Base-by-base conservation (phyloP, 2,113 vertebrate genomes). In the Lynx canadensis region DNA sequence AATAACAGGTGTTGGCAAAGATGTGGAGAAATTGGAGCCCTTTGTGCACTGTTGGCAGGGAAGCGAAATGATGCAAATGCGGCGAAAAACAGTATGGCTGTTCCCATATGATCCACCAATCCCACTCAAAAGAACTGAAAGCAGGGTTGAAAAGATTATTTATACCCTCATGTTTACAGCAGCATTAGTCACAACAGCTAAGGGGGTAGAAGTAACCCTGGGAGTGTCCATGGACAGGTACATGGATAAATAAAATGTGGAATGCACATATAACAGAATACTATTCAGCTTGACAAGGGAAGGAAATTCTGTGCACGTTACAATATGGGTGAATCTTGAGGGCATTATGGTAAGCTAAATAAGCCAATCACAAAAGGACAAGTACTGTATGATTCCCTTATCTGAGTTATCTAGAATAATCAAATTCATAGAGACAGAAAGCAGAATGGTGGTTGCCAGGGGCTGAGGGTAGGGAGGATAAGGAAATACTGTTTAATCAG, bases 361-460 rank as follows among this genome's bases (percentile, higher is more conserved):
- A 48, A 92, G 25, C 19, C 65, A 38, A 36, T 23, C 11, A 29
- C 25, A 48, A 36, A 45, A 48, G 29, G 33, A 60, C 66, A 74
- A 91, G 50, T 23, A 79, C 25, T n/a, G 3, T 5, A 25, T 13
- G 33, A 85, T 74, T 15, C 85, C 27, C 21, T 38, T 86, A 55
- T n/a, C 29, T 57, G 36, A 91, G 15, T 29, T 31, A 33, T 16
- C 52, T 63, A 12, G 14, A 68, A 31, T 55, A 80, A 4, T 38
- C 65, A 93, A 86, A 82, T 88, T 96, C 60, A 41, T 29, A 45
- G 36, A 82, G 66, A 80, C 52, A 57, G 84, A 68, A 82, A 96
- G 27, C 63, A 85, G 80, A 80, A 80, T 55, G 36, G 33, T 83
- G 66, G 89, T 63, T 84, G n/a, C 83, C 78, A 92, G 7, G 57